Conservation (phyloP, 64 coral and sea anemone genomes). For the Montipora cactus region DNA sequence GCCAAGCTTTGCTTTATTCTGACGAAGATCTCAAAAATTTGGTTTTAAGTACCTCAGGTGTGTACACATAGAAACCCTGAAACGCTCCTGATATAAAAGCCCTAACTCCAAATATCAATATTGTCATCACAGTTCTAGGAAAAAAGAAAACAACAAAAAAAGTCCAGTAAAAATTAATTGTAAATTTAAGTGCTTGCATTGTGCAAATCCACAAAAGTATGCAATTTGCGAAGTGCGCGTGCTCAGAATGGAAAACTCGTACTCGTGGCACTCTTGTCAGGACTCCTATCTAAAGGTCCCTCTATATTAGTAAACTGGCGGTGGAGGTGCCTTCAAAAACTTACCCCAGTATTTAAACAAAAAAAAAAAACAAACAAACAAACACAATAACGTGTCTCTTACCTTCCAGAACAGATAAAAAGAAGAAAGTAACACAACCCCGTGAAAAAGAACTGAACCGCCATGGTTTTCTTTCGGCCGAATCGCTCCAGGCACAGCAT, state of each 20-base stretch:
- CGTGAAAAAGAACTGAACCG: conserved; percentile 75
- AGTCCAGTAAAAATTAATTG: neutral
- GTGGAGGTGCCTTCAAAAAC: too few species aligned
- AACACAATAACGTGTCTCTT: neutral
- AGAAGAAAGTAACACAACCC: conserved; percentile 73
- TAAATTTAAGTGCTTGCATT: too few species aligned
- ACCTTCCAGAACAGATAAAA: conserved; percentile 88
- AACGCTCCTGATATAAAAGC: conserved; percentile 87
- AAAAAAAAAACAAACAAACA: neutral
- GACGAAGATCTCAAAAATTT: too few species aligned
- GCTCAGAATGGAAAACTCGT: too few species aligned
- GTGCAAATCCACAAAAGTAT: too few species aligned
- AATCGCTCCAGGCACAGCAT: conserved; percentile 78
- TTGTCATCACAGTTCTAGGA: conserved; percentile 77
- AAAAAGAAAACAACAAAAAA: neutral
- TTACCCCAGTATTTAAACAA: neutral
- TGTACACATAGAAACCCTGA: conserved; percentile 93
- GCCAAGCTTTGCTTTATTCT: neutral
- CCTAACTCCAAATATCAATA: conserved; percentile 92
- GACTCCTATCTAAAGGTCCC: too few species aligned
- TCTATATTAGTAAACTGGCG: too few species aligned
- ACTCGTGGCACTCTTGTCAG: too few species aligned
- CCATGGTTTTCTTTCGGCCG: conserved; percentile 90
- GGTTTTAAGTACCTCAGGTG: conserved; percentile 80
- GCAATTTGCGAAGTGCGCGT: too few species aligned